These are phyloP conservation scores for Osedax frankpressi DNA, from an alignment of 2,888 invertebrate species.

Conservation along the genomic window DNA sequence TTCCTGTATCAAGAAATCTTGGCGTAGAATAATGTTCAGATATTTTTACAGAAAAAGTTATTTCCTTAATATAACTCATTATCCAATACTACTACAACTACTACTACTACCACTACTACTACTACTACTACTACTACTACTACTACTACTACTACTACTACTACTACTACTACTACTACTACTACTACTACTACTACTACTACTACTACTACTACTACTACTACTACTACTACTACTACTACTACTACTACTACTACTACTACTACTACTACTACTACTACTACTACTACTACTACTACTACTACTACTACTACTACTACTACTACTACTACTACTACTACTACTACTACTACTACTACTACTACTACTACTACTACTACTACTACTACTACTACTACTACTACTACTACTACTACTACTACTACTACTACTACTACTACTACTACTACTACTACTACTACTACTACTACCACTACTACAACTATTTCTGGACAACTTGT, in stretches of 20 bases:
- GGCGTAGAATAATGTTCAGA: no score
- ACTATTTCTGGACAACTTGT: no score
- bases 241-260: constrained; percentile 4
- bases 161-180: neutral
- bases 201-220: neutral
- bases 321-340: constrained; percentile 10
- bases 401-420: constrained; percentile 5
- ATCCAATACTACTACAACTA: neutral
- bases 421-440: constrained; percentile 12
- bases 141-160: neutral
- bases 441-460: constrained; percentile 10
- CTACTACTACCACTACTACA: neutral
- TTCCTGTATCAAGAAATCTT: no score
- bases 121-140: neutral
- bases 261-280: constrained; percentile 10
- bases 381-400: constrained; percentile 6
- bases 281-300: constrained; percentile 12
- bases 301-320: constrained; percentile 12
- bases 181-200: neutral
- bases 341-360: constrained; percentile 12
- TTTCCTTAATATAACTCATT: no score
- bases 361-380: neutral
- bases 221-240: constrained; percentile 2
- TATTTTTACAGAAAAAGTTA: no score
- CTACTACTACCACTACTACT: neutral